phyloP scores from a whole-genome alignment of 2,113 vertebrate genomes.

The Carassius auratus region DNA sequence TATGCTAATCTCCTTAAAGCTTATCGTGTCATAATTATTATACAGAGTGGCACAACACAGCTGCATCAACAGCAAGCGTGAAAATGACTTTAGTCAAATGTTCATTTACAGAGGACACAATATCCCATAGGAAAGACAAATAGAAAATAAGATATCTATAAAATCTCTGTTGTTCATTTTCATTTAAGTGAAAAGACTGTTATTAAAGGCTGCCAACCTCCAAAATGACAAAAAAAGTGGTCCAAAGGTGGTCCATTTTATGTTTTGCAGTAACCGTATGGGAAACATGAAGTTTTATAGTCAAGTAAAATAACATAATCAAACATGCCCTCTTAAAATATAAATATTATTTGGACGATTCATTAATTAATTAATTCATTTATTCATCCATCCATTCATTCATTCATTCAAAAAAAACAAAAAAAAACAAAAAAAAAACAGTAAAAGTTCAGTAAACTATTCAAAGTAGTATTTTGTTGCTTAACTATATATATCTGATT shows the following conservation, averaged over 20 bases:
- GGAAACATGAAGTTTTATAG: neutral
- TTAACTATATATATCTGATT: too few relatives aligned
- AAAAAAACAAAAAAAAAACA: too few relatives aligned
- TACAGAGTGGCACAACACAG: slow-evolving; percentile 20
- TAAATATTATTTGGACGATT: too few relatives aligned
- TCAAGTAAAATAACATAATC: neutral
- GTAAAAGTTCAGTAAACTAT: neutral
- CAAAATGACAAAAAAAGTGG: neutral
- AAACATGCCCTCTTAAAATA: neutral
- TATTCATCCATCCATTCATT: too few relatives aligned
- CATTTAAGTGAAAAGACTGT: neutral
- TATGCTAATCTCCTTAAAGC: slow-evolving; percentile 41
- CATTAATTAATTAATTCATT: too few relatives aligned
- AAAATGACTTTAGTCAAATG: slow-evolving; percentile 24
- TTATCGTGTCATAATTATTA: slow-evolving; percentile 39
- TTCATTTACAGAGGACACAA: neutral
- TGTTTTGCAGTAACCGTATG: too few relatives aligned
- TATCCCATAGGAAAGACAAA: neutral
- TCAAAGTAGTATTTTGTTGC: neutral
- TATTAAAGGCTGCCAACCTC: neutral
- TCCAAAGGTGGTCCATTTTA: neutral
- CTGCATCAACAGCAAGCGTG: slow-evolving; percentile 1
- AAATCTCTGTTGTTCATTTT: neutral
- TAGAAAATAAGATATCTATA: neutral
- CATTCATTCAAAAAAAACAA: neutral